phyloP scores from a whole-genome alignment of 2,797 vertebrate species.

The Threskiornis aethiopicus region DNA sequence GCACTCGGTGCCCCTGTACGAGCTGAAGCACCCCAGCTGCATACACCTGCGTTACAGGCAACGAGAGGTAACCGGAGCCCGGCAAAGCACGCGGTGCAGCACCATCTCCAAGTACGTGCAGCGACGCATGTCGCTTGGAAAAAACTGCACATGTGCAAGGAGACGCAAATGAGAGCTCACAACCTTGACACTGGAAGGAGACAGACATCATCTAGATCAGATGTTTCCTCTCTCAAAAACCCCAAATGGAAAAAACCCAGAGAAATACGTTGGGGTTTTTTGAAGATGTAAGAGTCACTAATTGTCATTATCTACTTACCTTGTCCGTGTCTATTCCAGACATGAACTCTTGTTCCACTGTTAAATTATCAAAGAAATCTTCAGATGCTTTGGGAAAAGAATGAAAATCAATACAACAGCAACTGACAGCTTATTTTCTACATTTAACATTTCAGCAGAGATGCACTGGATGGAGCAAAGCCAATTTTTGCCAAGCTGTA shows the following conservation, averaged over 20 bases:
- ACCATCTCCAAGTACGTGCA: accelerated
- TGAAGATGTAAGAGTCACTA: background rate
- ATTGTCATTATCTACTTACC: constrained; percentile 71
- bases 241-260: background rate
- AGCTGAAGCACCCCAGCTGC: background rate
- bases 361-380: constrained; percentile 96
- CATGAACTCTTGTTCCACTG: constrained; percentile 99
- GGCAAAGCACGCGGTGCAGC: background rate
- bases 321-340: constrained; percentile 98
- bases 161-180: background rate
- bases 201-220: background rate
- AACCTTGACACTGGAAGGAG: background rate
- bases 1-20: background rate
- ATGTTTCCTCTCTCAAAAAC: background rate
- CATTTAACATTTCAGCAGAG: background rate
- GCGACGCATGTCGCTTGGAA: background rate
- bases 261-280: accelerated
- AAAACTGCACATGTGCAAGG: background rate
- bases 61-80: accelerated
- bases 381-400: constrained; percentile 87
- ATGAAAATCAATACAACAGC: background rate
- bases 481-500: background rate
- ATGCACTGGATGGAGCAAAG: background rate
- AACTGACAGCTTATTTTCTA: background rate
- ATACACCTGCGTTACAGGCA: background rate